A percentile compares a stretch with the other conserved stretches of the same genome.
These are phyloP conservation scores for Neodiprion lecontei DNA, from an alignment of 1,140 invertebrate genomes.

Conservation along the genomic window DNA sequence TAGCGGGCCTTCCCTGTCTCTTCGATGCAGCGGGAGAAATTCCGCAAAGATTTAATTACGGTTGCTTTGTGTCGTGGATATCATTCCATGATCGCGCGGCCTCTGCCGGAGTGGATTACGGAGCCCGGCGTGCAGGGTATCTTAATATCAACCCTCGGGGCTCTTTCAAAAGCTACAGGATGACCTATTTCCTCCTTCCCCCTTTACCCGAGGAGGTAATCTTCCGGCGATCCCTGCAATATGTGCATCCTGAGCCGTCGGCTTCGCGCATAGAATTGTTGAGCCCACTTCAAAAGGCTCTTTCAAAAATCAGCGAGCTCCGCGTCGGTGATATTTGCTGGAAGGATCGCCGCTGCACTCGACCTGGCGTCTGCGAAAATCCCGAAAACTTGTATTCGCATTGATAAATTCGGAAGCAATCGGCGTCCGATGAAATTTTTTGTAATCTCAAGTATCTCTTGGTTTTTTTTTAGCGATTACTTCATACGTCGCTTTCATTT, in stretches of 20 bases:
- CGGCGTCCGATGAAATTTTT: no score
- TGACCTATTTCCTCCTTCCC: conserved; percentile 35
- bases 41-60: conserved; percentile 9
- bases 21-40: not conserved
- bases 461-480: conserved; percentile 18
- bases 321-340: not conserved
- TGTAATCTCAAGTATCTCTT: conserved; percentile 1
- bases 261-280: no score
- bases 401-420: not conserved
- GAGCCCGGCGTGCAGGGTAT: conserved; percentile 12
- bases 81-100: not conserved
- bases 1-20: not conserved
- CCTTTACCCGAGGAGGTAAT: no score
- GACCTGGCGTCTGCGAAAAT: not conserved
- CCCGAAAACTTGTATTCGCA: not conserved
- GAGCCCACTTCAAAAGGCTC: not conserved
- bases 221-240: no score
- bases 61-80: conserved; percentile 7
- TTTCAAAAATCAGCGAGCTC: not conserved
- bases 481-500: no score
- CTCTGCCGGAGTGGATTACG: not conserved
- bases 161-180: conserved; percentile 25
- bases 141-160: conserved; percentile 31
- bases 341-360: not conserved
- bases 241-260: no score